Percentiles rank a stretch among this genome's conserved stretches.
These are phyloP conservation scores for Molossus molossus DNA, from an alignment of 2,797 vertebrate genomes.

Conservation along the genomic window DNA sequence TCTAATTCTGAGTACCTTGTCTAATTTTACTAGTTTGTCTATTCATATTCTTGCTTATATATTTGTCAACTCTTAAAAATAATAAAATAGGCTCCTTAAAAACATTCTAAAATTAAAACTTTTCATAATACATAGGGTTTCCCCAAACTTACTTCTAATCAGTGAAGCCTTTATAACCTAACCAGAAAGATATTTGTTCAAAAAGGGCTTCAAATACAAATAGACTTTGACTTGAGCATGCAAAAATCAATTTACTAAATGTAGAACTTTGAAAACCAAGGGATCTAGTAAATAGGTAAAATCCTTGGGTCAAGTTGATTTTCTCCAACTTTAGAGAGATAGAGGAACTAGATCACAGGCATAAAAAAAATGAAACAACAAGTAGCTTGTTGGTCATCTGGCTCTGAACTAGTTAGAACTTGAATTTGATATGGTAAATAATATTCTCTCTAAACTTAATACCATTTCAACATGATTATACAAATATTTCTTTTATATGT, in stretches of 20 bases:
- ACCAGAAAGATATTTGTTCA: constrained; percentile 22
- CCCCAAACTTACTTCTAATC: not conserved
- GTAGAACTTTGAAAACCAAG: not conserved
- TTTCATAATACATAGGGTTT: constrained; percentile 32
- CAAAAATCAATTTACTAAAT: constrained; percentile 29
- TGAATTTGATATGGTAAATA: constrained; percentile 25
- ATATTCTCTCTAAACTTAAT: constrained; percentile 9
- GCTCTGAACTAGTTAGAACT: not conserved
- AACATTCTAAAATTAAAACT: constrained; percentile 14
- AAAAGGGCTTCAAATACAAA: constrained; percentile 64
- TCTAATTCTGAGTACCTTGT: constrained; percentile 40
- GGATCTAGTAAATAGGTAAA: constrained; percentile 38
- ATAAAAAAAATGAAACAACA: constrained; percentile 16
- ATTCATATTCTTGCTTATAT: not conserved
- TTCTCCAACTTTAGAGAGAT: not conserved
- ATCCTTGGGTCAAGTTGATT: constrained; percentile 1
- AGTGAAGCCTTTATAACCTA: constrained; percentile 31
- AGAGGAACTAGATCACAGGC: not conserved
- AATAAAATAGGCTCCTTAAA: not conserved
- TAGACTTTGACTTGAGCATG: constrained; percentile 19
- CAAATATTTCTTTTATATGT: not conserved
- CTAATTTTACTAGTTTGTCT: constrained; percentile 10
- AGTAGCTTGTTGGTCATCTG: not conserved
- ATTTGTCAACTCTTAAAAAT: not conserved
- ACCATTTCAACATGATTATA: not conserved